Evolutionary conservation across 2,113 vertebrate species (phyloP).

Genomic region (Mobula birostris): DNA sequence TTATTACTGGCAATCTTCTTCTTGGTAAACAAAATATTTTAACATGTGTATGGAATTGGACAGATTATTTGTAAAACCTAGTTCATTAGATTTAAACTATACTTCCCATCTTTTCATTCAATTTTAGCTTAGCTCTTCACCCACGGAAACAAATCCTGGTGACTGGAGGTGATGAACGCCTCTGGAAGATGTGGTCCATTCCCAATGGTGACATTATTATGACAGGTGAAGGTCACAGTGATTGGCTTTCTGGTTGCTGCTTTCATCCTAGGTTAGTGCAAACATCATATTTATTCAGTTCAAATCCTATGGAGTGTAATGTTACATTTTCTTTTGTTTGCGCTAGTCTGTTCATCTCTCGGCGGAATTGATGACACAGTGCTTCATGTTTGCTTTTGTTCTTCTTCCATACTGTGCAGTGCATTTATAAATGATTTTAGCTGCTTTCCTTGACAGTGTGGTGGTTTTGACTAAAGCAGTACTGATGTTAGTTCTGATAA

Average conservation of each 20-base stretch:
- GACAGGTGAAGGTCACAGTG: slow-evolving; percentile 62
- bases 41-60: not conserved
- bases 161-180: slow-evolving; percentile 57
- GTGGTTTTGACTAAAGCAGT: slow-evolving; percentile 48
- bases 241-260: slow-evolving; percentile 68
- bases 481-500: slow-evolving; percentile 49
- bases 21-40: not conserved
- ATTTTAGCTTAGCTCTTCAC: slow-evolving; percentile 53
- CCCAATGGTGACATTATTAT: slow-evolving; percentile 57
- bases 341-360: slow-evolving; percentile 26
- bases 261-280: slow-evolving; percentile 66
- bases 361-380: slow-evolving; percentile 44
- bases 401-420: slow-evolving; percentile 42
- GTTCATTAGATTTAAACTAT: not conserved
- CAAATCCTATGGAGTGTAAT: slow-evolving; percentile 39
- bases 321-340: slow-evolving; percentile 38
- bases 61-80: not conserved
- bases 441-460: slow-evolving; percentile 41
- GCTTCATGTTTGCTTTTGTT: not conserved
- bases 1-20: too few relatives aligned
- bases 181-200: slow-evolving; percentile 65
- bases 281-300: not conserved
- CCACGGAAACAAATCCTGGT: slow-evolving; percentile 54
- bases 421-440: slow-evolving; percentile 45
- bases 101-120: not conserved